These are phyloP conservation scores for Deladenus siricidicola DNA, from an alignment of 2,888 invertebrate genomes.

Conservation along the genomic window DNA sequence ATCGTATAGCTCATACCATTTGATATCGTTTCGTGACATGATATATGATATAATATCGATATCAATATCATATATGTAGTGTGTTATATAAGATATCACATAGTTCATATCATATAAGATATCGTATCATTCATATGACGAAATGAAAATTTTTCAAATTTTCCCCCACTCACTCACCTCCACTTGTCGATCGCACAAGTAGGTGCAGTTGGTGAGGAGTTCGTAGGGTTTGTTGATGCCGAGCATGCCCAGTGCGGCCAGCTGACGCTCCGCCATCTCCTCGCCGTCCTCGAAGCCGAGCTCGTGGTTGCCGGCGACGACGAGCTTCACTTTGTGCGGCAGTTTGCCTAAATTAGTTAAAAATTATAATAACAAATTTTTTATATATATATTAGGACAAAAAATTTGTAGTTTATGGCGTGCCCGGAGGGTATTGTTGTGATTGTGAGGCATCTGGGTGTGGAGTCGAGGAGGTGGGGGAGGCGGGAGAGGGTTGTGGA, in stretches of 20 bases:
- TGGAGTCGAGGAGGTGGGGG: no score
- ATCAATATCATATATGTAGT: no score
- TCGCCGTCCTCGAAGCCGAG: constrained; percentile 66
- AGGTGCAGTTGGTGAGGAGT: constrained; percentile 49
- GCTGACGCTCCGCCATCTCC: constrained; percentile 44
- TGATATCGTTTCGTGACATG: no score
- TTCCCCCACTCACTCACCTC: constrained; percentile 15
- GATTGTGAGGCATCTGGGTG: no score
- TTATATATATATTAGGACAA: no score
- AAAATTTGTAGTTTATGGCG: no score
- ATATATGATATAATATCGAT: no score
- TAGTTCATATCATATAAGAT: neutral
- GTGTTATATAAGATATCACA: neutral
- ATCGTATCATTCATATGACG: neutral
- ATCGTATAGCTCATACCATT: no score
- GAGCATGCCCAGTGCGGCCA: constrained; percentile 46
- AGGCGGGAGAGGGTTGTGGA: constrained; percentile 11
- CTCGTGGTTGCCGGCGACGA: constrained; percentile 80
- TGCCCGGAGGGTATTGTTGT: no score
- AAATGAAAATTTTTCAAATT: constrained; percentile 4
- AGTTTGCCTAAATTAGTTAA: constrained; percentile 55
- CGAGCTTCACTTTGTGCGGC: constrained; percentile 72
- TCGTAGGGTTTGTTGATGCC: constrained; percentile 51
- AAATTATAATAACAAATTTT: constrained; percentile 2
- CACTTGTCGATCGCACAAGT: constrained; percentile 42